phyloP scores from a whole-genome alignment of 2,113 vertebrate species.

The Pedetes capensis region DNA sequence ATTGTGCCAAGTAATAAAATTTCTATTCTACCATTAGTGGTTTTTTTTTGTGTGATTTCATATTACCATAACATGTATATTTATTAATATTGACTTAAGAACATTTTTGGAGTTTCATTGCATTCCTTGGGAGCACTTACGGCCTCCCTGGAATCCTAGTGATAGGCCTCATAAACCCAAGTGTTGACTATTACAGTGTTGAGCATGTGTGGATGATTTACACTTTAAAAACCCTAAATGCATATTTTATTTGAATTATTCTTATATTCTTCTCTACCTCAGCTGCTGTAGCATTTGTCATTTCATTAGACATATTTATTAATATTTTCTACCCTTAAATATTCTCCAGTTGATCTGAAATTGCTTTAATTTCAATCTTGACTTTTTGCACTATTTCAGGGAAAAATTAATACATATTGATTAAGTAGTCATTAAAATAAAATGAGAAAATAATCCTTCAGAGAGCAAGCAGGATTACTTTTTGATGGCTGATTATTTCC shows the following conservation, averaged over 20 bases:
- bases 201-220: not conserved
- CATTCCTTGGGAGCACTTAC: not conserved
- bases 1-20: not conserved
- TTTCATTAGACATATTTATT: conserved; percentile 68
- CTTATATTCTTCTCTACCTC: conserved; percentile 6
- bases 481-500: conserved; percentile 51
- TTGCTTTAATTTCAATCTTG: conserved; percentile 65
- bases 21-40: not conserved
- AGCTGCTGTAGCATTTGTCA: conserved; percentile 16
- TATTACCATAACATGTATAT: not conserved
- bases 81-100: conserved; percentile 19
- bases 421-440: conserved; percentile 74
- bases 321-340: conserved; percentile 56
- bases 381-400: conserved; percentile 58
- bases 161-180: not conserved
- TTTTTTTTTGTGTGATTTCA: conserved; percentile 43
- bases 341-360: conserved; percentile 59
- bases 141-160: not conserved
- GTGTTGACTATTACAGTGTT: not conserved
- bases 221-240: conserved; percentile 38
- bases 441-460: conserved; percentile 70
- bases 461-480: conserved; percentile 51
- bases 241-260: conserved; percentile 67
- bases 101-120: not conserved
- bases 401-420: conserved; percentile 74